phyloP scores from a whole-genome alignment of 2,797 vertebrate species.

The Myotis myotis region DNA sequence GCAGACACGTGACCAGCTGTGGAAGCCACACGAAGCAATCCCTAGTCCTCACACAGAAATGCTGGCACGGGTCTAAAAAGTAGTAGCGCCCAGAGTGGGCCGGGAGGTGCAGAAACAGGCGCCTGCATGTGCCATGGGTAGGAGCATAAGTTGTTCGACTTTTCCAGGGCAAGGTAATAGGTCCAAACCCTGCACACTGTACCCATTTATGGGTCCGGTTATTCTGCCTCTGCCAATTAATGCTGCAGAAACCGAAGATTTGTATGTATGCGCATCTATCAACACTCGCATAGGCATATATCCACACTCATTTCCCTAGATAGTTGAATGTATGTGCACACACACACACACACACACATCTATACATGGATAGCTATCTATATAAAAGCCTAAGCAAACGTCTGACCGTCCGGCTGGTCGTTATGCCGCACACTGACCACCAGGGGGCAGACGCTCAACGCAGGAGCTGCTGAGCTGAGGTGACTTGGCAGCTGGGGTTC shows the following conservation, averaged over 20 bases:
- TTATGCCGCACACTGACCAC: too few relatives aligned
- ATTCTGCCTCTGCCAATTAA: background rate
- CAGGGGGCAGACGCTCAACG: too few relatives aligned
- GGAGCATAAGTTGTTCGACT: background rate
- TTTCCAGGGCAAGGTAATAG: background rate
- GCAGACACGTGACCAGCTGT: background rate
- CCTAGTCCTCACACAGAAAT: background rate
- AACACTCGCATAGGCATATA: background rate
- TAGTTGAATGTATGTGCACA: background rate
- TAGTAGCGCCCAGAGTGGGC: background rate
- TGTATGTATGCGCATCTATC: background rate
- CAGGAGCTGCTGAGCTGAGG: too few relatives aligned
- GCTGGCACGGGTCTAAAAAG: background rate
- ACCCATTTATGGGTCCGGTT: background rate
- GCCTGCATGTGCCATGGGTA: rapidly evolving
- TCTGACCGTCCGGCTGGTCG: too few relatives aligned
- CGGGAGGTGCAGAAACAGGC: background rate
- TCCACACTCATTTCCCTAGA: background rate
- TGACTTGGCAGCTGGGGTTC: too few relatives aligned
- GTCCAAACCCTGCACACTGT: background rate
- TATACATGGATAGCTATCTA: background rate
- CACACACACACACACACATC: background rate
- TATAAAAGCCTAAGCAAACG: too few relatives aligned
- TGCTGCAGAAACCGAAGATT: background rate
- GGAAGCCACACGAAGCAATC: rapidly evolving